Evolutionary conservation across 2,113 vertebrate genomes (phyloP).

Genomic region (Caloenas nicobarica): DNA sequence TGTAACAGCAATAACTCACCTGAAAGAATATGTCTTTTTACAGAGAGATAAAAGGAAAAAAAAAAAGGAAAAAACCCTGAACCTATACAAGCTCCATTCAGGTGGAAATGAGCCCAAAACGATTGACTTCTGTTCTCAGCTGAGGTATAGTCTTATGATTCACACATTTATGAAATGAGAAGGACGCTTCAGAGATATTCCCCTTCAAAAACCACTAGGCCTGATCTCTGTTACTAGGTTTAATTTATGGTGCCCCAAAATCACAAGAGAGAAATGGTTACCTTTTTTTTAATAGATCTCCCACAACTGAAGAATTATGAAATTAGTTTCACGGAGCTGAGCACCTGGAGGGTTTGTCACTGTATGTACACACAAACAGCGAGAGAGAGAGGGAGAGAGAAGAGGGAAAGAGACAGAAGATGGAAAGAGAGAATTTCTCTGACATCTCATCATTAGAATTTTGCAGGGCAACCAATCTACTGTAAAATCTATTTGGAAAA

Average conservation of each 20-base stretch:
- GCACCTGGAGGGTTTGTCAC: slow-evolving; percentile 24
- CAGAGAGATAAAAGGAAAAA: background rate
- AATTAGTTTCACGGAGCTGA: slow-evolving; percentile 47
- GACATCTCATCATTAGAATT: slow-evolving; percentile 47
- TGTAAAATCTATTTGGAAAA: slow-evolving; percentile 48
- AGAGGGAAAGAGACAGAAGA: too few species aligned
- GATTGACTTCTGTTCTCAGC: background rate
- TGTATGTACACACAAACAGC: background rate
- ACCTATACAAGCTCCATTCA: background rate
- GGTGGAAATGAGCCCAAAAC: slow-evolving; percentile 31
- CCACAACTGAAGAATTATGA: slow-evolving; percentile 40
- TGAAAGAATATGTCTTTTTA: background rate
- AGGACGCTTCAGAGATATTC: slow-evolving; percentile 21
- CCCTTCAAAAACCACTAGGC: slow-evolving; percentile 47
- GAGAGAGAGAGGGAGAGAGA: background rate
- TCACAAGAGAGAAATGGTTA: background rate
- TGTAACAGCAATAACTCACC: background rate
- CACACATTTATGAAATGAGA: slow-evolving; percentile 28
- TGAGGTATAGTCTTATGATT: background rate
- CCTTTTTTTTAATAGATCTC: slow-evolving; percentile 37
- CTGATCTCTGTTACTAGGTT: background rate
- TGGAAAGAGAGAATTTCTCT: background rate
- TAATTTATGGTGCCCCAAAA: background rate
- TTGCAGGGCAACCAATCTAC: slow-evolving; percentile 36
- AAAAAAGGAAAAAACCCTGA: background rate